phyloP scores from a whole-genome alignment of 2,888 invertebrate species.

The Mythimna albipuncta region DNA sequence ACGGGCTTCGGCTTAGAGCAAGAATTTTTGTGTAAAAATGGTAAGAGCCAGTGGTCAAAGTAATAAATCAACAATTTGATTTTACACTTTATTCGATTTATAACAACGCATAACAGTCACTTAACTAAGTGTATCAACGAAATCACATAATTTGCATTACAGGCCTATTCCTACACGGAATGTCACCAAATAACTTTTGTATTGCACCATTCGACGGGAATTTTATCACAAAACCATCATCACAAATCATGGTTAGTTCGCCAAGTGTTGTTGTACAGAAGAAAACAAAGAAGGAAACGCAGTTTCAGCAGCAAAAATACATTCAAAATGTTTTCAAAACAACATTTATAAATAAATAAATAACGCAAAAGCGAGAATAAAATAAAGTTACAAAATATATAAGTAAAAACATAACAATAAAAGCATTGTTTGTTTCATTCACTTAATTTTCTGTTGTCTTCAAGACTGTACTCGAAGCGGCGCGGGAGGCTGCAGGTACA shows the following conservation, averaged over 20 bases:
- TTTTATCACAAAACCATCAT: slow-evolving; percentile 10
- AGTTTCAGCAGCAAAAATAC: slow-evolving; percentile 3
- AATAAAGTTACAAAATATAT: slow-evolving; percentile 20
- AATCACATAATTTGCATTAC: slow-evolving; percentile 39
- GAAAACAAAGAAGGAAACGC: background rate
- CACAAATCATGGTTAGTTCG: background rate
- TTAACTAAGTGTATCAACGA: slow-evolving; percentile 25
- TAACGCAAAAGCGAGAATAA: slow-evolving; percentile 26
- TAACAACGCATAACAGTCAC: slow-evolving; percentile 55
- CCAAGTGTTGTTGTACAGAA: background rate
- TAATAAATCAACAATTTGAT: slow-evolving; percentile 28
- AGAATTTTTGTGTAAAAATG: too few species aligned
- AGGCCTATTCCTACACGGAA: slow-evolving; percentile 41
- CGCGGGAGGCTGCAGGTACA: background rate
- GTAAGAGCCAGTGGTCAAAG: too few species aligned
- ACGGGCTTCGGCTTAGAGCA: too few species aligned
- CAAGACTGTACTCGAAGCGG: background rate
- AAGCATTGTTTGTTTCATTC: slow-evolving; percentile 28
- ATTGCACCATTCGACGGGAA: slow-evolving; percentile 26
- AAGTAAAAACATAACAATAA: slow-evolving; percentile 33
- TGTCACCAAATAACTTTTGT: slow-evolving; percentile 27
- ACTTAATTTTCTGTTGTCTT: slow-evolving; percentile 3
- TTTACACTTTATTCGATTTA: slow-evolving; percentile 47
- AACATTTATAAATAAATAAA: slow-evolving; percentile 18
- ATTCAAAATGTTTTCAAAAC: slow-evolving; percentile 9